These are phyloP conservation scores for Notothenia rossii DNA, from an alignment of 2,113 vertebrate genomes.

Conservation along the genomic window DNA sequence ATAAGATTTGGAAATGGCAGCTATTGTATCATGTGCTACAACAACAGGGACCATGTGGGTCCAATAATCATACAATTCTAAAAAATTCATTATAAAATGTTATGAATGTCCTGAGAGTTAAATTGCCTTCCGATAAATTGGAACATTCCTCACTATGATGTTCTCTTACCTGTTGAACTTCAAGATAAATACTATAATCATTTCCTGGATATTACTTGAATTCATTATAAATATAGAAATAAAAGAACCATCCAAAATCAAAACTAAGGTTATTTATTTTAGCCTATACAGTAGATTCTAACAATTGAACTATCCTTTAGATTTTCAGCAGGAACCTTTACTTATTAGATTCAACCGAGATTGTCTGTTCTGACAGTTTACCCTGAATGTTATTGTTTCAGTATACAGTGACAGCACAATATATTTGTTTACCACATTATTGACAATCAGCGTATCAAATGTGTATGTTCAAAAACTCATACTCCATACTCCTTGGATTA, in stretches of 20 bases:
- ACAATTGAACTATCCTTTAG: background rate
- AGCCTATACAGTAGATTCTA: background rate
- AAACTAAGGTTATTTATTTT: background rate
- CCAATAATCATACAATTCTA: background rate
- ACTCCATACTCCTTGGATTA: background rate
- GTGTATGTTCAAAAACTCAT: background rate
- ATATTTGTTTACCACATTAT: no score
- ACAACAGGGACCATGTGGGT: background rate
- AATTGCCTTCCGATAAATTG: background rate
- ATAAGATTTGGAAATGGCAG: background rate
- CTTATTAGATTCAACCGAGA: background rate
- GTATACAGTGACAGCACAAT: no score
- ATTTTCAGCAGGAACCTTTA: background rate
- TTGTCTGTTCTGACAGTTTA: background rate
- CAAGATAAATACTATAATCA: background rate
- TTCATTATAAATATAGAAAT: background rate
- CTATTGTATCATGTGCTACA: background rate
- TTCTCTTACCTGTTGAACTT: background rate
- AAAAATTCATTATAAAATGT: background rate
- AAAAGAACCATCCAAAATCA: background rate
- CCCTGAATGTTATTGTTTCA: background rate
- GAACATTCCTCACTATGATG: background rate
- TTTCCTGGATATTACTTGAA: constrained; percentile 8
- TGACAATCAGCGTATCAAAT: background rate
- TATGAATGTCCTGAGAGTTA: background rate